These are phyloP conservation scores for Clostera curtula DNA, from an alignment of 2,888 invertebrate species.

Conservation along the genomic window DNA sequence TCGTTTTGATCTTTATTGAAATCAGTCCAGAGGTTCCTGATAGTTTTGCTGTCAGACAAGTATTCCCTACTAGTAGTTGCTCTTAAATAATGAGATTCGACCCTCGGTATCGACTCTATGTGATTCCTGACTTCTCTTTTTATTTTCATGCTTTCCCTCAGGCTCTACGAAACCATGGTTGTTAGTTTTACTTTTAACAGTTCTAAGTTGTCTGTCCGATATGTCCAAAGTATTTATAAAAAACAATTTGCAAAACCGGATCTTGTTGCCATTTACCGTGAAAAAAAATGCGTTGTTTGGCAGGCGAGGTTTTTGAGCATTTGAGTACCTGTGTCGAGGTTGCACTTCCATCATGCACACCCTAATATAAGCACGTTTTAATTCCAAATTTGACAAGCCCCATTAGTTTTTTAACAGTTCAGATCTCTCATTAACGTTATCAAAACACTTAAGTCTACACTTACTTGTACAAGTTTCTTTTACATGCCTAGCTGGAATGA, in stretches of 20 bases:
- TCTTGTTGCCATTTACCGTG: constrained; percentile 3
- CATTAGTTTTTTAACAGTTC: neutral
- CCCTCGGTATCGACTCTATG: constrained; percentile 5
- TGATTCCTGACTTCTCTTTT: constrained; percentile 2
- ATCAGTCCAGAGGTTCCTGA: constrained; percentile 1
- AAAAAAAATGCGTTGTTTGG: constrained; percentile 16
- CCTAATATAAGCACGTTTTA: constrained; percentile 1
- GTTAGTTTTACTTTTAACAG: constrained; percentile 4
- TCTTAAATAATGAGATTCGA: constrained; percentile 6
- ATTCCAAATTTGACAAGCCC: neutral
- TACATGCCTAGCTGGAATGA: constrained; percentile 4
- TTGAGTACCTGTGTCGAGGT: constrained; percentile 11
- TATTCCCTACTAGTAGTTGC: constrained; percentile 5
- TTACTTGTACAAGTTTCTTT: constrained; percentile 8
- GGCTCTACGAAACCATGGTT: constrained; percentile 1
- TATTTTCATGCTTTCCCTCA: neutral
- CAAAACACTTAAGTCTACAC: constrained; percentile 5
- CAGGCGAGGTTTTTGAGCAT: constrained; percentile 13
- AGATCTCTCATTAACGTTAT: constrained; percentile 1
- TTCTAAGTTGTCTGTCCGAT: constrained; percentile 4
- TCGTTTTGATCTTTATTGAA: constrained; percentile 1
- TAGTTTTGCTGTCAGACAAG: neutral
- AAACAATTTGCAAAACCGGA: constrained; percentile 4
- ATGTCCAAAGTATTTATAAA: constrained; percentile 5
- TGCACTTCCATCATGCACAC: constrained; percentile 12